Evolutionary conservation across 2,797 vertebrate species (phyloP), one percentile per base, ranked within the genome.

Genomic region (Chelon labrosus): DNA sequence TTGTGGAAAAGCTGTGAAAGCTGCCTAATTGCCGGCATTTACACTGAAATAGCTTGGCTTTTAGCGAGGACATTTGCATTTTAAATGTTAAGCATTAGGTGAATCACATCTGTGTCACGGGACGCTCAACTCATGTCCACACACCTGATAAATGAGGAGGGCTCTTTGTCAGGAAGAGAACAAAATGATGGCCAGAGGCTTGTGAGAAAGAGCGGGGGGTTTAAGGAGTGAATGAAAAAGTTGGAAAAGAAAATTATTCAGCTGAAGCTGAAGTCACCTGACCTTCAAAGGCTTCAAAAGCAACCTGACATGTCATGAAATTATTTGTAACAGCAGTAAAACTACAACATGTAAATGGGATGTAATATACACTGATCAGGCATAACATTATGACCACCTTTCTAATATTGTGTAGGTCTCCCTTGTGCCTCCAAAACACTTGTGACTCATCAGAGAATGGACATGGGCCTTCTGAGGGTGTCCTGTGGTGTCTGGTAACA

Each of bases 41-140:
- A 51, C 25, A 52, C 16, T 57, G 16, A 7, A 54, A 58, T 53
- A 37, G n/a, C 16, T 22, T 0, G 2, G 1, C 19, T 37, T 57
- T 60, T 27, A 69, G 46, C 7, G 7, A 20, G 10, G 4, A 44
- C 3, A 51, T 79, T 73, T 61, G 35, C 37, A 77, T 77, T 77
- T 67, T 16, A 57, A 54, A 64, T 47, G 17, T 22, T 8, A 41
- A 6, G 55, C 8, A 35, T 51, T 44, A 37, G 22, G 5, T 14
- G 3, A 41, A 47, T 7, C 13, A 6, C 17, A 44, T 17, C 22
- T 22, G 17, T 62, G 10, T 5, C 42, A 11, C 62, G 8, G n/a
- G 13, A 37, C 17, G 27, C 51, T 14, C 27, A 19, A 54, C 12
- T 20, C 35, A 14, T 55, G 25, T 49, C 47, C 42, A 42, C 47